Evolutionary conservation across 2,888 invertebrate genomes (phyloP), one percentile per base, ranked within the genome.

Genomic region (Cyclophora albipunctata): DNA sequence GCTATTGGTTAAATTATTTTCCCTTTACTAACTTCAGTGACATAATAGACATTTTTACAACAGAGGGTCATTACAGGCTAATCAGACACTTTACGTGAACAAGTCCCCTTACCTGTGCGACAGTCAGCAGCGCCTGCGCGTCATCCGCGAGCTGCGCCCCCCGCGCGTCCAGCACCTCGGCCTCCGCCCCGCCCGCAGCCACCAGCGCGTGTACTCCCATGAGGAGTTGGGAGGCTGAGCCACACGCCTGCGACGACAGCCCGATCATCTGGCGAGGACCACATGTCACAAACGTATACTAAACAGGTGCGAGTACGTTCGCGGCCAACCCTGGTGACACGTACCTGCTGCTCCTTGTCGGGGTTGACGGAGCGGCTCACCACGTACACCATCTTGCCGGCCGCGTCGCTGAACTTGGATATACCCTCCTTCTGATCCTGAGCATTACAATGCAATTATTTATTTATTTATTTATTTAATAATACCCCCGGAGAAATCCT

Each of bases 361-460:
- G 54, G 56, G 3, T 61, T 55, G 7, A 55, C 58, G 1, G 48
- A 52, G 0, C 63, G 66, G 40, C 64, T 65, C 47, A 67, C 59
- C 5, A 64, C 54, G 55, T 64, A 76, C 20, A 64, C 59, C 35
- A 80, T 51, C 42, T 69, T 72, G 6, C 68, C 69, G 0, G 78
- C 71, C 0, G 75, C 69, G 0, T 63, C 63, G 0, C 68, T 67
- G 40, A 65, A 74, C 47, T 66, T 71, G 0, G 60, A 55, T 1
- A 72, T 66, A 1, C 69, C 64, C 0, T 67, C 66, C 34, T 55
- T 60, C 7, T 76, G 46, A 42, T 62, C 67, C 79, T 78, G 57
- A 20, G 20, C 20, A 20, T 1, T 20, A 20, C 20, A 20, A 20
- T 33, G 0, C 3, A 2, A 40, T 20, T n/a, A n/a, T n/a, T n/a